Evolutionary conservation across 2,888 invertebrate species (phyloP), one percentile per base, ranked within the genome.

Genomic region (Deilephila porcellus): DNA sequence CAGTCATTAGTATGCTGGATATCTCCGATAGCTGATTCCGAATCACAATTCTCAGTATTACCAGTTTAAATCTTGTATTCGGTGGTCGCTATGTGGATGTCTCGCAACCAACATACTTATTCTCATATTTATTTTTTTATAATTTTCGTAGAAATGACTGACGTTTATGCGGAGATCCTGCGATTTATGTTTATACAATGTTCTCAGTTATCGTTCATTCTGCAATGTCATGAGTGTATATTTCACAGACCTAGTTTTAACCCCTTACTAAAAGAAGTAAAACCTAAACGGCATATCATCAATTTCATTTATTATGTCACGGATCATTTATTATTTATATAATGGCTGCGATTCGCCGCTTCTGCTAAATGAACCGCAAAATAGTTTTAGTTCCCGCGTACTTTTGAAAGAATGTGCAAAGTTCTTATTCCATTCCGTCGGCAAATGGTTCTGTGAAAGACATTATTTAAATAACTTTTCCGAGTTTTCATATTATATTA

Each of bases 291-390:
- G 32, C 52, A 25, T 25, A 52, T n/a, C 25, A 52, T 67, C 20
- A 25, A 52, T 45, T 45, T 52, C 4, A 67, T 67, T 25, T 52
- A 67, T 67, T 56, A 45, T 25, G 52, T 25, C 67, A 67, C 45
- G 67, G 52, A 20, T 17, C 45, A 52, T 67, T 67, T 52, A 52
- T 67, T 45, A 52, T 67, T 67, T n/a, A 67, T 67, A 25, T 52
- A 52, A 67, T 67, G 52, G 67, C 25, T 67, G 56, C n/a, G 67
- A 67, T 67, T 67, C 67, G 45, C 11, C 20, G 20, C 45, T 67
- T 67, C 25, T 52, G 67, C 17, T 52, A 67, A 67, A 67, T 67
- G 67, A 67, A 45, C 67, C 67, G 52, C 52, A 52, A 67, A 67
- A 67, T 67, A 25, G 67, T 67, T 45, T 67, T 67, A 67, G 67